Base-by-base conservation (phyloP, 2,797 vertebrate species). In the Hirundo rustica region DNA sequence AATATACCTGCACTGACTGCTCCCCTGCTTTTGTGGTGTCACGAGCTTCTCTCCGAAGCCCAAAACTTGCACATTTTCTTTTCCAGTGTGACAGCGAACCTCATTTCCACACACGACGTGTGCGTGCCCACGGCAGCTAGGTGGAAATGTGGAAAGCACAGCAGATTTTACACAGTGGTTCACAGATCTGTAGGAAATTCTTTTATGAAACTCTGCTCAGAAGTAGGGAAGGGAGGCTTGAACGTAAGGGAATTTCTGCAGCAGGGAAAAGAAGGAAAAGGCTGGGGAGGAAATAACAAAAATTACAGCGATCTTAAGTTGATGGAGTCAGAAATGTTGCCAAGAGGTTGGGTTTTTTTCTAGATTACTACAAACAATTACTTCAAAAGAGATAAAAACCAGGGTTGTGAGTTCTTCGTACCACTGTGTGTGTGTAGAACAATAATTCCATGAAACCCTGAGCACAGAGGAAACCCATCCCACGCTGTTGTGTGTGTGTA, bases 41-140 rank as follows among this genome's bases (percentile, higher is more conserved):
- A 40, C 30, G 7, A 3, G 29, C 45, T 34, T 14, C 82, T 73
- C 45, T 64, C 53, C 21, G 0, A 29, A 51, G 48, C 26, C 53
- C 30, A 4, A 16, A 67, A 15, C 21, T 10, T 5, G 32, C 42
- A 4, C 50, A 26, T 50, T 23, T 45, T 32, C 57, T 55, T 23
- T 8, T 9, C 57, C 26, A 55, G 21, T 1, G 34, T 7, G 30
- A 2, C 40, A 54, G 40, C 1, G 62, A 55, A 42, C 7, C 51
- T 42, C 20, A 51, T 22, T 20, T 20, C 42, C 29, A 36, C 38
- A 18, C 42, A 7, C 18, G 1, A 1, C 10, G 26, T 15, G 9
- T 1, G 15, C 15, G n/a, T 62, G 47, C 26, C 20, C 7, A 0
- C 19, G 30, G 62, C 13, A 54, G 38, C 26, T 16, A 2, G 7